Conservation (phyloP, 2,888 invertebrate genomes). For the Scaptomyza caliginosa region DNA sequence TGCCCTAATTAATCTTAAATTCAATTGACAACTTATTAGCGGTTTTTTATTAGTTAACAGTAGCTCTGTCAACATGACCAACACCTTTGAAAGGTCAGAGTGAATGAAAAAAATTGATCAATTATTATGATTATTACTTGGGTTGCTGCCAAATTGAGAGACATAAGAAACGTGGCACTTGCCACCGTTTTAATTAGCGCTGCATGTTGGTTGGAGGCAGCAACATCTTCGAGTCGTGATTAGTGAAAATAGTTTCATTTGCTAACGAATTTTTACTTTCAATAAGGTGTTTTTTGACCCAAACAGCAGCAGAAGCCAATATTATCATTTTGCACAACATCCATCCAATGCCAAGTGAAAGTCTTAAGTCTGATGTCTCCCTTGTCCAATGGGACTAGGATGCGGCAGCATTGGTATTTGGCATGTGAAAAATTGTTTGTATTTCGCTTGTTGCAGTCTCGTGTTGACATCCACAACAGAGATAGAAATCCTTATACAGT, state of each 20-base stretch:
- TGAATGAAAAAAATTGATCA: conserved; percentile 44
- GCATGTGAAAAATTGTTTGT: conserved; percentile 53
- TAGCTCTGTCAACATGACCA: conserved; percentile 1
- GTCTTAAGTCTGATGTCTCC: conserved; percentile 15
- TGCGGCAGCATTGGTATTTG: conserved; percentile 21
- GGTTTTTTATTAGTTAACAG: background rate
- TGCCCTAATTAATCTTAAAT: conserved; percentile 14
- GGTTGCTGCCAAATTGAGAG: background rate
- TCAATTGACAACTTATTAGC: conserved; percentile 16
- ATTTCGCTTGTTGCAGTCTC: conserved; percentile 32
- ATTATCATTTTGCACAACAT: conserved; percentile 42
- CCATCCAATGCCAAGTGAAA: conserved; percentile 60
- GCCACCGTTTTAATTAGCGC: conserved; percentile 31
- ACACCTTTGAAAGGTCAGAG: background rate
- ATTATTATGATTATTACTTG: conserved; percentile 28
- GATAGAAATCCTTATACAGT: conserved; percentile 59
- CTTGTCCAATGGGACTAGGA: conserved; percentile 34
- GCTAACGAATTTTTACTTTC: conserved; percentile 44
- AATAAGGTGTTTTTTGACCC: conserved; percentile 70
- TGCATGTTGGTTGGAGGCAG: conserved; percentile 4
- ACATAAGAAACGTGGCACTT: background rate
- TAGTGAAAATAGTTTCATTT: conserved; percentile 45
- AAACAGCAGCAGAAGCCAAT: conserved; percentile 41
- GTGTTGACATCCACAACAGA: conserved; percentile 63
- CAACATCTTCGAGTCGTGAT: conserved; percentile 36